Conservation (phyloP, 2,888 invertebrate species). For the Amphiduros pacificus region DNA sequence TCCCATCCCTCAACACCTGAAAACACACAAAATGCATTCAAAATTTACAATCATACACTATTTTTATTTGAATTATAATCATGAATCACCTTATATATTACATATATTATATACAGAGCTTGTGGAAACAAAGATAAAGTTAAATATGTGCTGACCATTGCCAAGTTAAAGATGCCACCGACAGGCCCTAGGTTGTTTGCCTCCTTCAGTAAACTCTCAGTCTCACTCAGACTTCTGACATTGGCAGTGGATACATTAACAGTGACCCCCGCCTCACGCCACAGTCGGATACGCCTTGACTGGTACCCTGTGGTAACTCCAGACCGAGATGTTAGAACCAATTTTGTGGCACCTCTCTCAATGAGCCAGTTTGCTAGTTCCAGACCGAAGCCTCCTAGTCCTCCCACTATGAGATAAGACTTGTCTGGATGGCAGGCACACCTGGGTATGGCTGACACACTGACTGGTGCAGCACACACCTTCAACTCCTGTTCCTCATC, state of each 20-base stretch:
- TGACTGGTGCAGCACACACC: conserved; percentile 52
- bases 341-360: conserved; percentile 78
- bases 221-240: conserved; percentile 72
- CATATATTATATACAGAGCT: too few species aligned
- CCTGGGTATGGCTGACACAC: conserved; percentile 74
- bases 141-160: conserved; percentile 66
- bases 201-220: conserved; percentile 70
- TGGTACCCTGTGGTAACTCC: conserved; percentile 90
- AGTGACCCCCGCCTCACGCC: conserved; percentile 65
- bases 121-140: background rate
- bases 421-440: conserved; percentile 70
- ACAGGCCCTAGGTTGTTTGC: conserved; percentile 69
- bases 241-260: conserved; percentile 74
- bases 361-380: conserved; percentile 75
- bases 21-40: conserved; percentile 1
- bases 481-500: conserved; percentile 71
- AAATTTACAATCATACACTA: too few species aligned
- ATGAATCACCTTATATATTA: too few species aligned
- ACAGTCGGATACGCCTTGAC: conserved; percentile 75
- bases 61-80: too few species aligned
- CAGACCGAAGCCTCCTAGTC: conserved; percentile 94
- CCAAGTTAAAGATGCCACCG: conserved; percentile 91
- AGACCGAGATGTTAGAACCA: conserved; percentile 86
- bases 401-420: conserved; percentile 70
- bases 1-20: conserved; percentile 79